Conservation (phyloP, 2,888 invertebrate genomes). For the Acleris cristana region DNA sequence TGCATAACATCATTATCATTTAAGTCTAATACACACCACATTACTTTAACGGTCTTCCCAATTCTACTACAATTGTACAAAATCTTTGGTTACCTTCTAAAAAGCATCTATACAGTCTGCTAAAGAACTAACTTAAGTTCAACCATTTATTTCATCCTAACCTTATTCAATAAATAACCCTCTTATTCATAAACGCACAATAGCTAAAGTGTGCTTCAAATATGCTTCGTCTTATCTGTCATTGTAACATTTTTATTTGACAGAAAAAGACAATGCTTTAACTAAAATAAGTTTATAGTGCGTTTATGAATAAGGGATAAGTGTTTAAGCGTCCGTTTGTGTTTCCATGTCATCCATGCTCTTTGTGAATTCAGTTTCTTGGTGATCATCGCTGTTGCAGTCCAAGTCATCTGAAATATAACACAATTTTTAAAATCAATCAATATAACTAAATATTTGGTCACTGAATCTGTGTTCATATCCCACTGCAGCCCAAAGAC, state of each 20-base stretch:
- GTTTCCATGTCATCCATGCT: slow-evolving; percentile 65
- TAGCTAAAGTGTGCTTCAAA: no score
- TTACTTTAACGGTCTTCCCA: slow-evolving; percentile 32
- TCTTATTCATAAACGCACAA: no score
- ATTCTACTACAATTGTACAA: background rate
- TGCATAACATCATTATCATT: slow-evolving; percentile 43
- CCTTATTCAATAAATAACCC: background rate
- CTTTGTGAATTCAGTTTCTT: slow-evolving; percentile 67
- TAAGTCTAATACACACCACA: background rate
- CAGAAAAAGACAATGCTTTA: no score
- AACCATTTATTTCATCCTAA: background rate
- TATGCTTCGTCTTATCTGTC: no score
- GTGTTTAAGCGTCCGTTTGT: slow-evolving; percentile 58
- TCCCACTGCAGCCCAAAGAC: no score
- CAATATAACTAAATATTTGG: background rate
- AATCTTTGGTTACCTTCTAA: slow-evolving; percentile 33
- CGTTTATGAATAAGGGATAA: no score
- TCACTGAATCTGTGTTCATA: background rate
- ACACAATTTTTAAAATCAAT: slow-evolving; percentile 1
- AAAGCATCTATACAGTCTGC: slow-evolving; percentile 9
- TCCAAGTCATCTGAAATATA: slow-evolving; percentile 62
- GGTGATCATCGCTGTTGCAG: slow-evolving; percentile 66
- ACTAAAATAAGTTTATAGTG: no score
- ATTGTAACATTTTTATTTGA: no score
- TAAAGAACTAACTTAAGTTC: background rate